Percentiles rank a stretch among this genome's conserved stretches.
These are phyloP conservation scores for Hypolimnas misippus DNA, from an alignment of 2,888 invertebrate species.

Conservation along the genomic window DNA sequence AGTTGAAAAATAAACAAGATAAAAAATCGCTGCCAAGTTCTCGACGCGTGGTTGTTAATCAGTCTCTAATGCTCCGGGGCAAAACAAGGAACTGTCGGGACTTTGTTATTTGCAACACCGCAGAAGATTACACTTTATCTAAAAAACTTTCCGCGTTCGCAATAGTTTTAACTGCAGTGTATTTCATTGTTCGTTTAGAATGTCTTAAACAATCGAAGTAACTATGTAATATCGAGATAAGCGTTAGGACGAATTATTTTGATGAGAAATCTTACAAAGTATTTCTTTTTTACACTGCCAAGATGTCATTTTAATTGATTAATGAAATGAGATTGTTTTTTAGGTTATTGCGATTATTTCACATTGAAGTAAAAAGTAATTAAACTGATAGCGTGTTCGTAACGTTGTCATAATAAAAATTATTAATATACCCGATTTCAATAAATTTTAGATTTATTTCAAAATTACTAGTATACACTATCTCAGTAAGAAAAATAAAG, in stretches of 20 bases:
- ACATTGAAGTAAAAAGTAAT: too few species aligned
- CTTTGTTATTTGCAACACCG: conserved; percentile 25
- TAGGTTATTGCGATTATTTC: too few species aligned
- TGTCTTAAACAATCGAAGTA: not conserved
- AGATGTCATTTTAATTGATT: too few species aligned
- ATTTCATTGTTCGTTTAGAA: not conserved
- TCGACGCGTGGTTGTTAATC: conserved; percentile 27
- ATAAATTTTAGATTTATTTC: too few species aligned
- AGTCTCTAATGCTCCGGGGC: conserved; percentile 28
- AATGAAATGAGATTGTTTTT: too few species aligned
- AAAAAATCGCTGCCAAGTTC: conserved; percentile 29
- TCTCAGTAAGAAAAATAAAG: too few species aligned
- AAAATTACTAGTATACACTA: too few species aligned
- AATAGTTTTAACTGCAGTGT: not conserved
- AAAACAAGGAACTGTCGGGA: conserved; percentile 20
- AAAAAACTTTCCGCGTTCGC: conserved; percentile 1
- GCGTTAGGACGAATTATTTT: not conserved
- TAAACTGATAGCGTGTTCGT: too few species aligned
- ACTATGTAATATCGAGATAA: not conserved
- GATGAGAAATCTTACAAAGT: not conserved
- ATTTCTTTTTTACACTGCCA: too few species aligned
- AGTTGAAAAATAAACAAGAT: conserved; percentile 20
- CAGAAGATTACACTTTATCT: conserved; percentile 16
- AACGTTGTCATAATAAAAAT: too few species aligned
- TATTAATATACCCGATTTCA: too few species aligned